Evolutionary conservation across 2,888 invertebrate genomes (phyloP).

Genomic region (Zaprionus obscuricornis): DNA sequence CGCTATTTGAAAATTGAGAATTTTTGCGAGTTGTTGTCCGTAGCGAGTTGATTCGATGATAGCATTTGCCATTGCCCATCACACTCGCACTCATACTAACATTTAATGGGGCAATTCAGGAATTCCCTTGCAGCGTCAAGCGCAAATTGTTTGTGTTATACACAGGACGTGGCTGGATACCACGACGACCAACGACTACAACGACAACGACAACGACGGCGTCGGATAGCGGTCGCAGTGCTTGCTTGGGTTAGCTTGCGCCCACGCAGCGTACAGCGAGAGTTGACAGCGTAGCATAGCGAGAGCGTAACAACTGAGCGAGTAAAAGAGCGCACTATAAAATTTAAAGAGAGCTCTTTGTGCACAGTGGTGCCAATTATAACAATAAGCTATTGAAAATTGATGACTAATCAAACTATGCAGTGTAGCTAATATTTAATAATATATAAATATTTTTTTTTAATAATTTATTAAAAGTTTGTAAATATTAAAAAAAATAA

Average conservation of each 20-base stretch:
- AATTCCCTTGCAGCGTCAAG: constrained; percentile 61
- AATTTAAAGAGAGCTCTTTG: too few relatives aligned
- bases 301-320: not conserved
- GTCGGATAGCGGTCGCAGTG: constrained; percentile 15
- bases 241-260: constrained; percentile 47
- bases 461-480: too few relatives aligned
- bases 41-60: constrained; percentile 21
- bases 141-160: constrained; percentile 68
- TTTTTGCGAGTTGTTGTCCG: constrained; percentile 23
- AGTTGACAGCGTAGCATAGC: constrained; percentile 5
- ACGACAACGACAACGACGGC: constrained; percentile 3
- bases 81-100: constrained; percentile 19
- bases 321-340: not conserved
- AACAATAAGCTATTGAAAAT: too few relatives aligned
- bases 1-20: too few relatives aligned
- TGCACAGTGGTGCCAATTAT: constrained; percentile 35
- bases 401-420: constrained; percentile 27
- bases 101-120: constrained; percentile 13
- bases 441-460: too few relatives aligned
- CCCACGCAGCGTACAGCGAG: constrained; percentile 50
- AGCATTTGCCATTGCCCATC: not conserved
- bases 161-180: constrained; percentile 54
- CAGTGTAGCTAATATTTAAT: too few relatives aligned
- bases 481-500: too few relatives aligned
- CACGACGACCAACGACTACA: too few relatives aligned